Evolutionary conservation across 2,113 vertebrate species (phyloP).

Genomic region (Leptosomus discolor): DNA sequence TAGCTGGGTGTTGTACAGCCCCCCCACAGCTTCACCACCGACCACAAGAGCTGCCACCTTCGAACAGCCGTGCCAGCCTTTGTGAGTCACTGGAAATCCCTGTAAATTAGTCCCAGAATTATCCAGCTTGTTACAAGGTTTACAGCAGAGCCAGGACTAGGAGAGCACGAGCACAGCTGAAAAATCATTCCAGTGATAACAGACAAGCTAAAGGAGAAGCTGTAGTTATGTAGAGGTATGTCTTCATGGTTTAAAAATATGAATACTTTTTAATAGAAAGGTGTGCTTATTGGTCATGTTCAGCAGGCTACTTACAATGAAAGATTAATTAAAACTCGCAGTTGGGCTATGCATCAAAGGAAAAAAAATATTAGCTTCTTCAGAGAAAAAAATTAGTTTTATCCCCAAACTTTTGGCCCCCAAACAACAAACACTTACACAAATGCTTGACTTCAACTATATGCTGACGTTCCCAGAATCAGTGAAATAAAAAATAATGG

Average conservation of each 20-base stretch:
- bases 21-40: background rate
- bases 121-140: background rate
- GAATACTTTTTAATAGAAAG: background rate
- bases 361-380: background rate
- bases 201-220: background rate
- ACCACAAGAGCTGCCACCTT: background rate
- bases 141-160: background rate
- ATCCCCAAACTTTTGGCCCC: background rate
- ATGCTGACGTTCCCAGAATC: background rate
- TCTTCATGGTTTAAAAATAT: background rate
- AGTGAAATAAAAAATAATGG: background rate
- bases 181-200: background rate
- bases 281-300: background rate
- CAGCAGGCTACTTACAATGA: background rate
- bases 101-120: background rate
- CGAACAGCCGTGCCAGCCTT: rapidly evolving
- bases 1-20: background rate
- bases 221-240: background rate
- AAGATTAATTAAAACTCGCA: background rate
- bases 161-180: background rate
- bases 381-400: background rate
- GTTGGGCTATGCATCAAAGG: background rate
- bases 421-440: background rate
- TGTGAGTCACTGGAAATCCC: background rate
- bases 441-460: background rate